These are phyloP conservation scores for Entomobrya proxima DNA, from an alignment of 2,888 invertebrate genomes.

Conservation along the genomic window DNA sequence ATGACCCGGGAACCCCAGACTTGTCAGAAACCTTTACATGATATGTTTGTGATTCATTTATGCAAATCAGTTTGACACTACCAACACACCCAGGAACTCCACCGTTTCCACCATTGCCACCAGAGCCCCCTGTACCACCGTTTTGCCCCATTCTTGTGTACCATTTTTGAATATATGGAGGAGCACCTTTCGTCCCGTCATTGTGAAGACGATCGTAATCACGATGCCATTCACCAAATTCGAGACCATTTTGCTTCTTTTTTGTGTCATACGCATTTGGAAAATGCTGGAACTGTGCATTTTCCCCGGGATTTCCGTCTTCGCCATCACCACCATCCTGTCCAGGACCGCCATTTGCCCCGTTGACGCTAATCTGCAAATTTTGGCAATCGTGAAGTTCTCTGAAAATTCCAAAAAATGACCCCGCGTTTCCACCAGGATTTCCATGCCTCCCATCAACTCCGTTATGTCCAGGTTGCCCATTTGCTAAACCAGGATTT, in stretches of 20 bases:
- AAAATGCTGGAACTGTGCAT: neutral
- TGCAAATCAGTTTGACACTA: too few species aligned
- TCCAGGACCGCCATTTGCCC: neutral
- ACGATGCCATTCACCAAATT: too few species aligned
- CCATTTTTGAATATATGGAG: neutral
- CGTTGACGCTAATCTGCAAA: neutral
- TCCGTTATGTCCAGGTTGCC: too few species aligned
- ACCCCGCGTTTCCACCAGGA: neutral
- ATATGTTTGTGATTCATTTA: too few species aligned
- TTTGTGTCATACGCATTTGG: neutral
- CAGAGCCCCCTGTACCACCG: too few species aligned
- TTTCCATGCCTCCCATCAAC: neutral
- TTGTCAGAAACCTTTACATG: too few species aligned
- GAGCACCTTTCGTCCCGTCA: too few species aligned
- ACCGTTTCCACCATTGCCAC: neutral
- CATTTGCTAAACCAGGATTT: too few species aligned
- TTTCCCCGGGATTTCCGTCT: neutral
- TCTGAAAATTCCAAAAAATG: neutral
- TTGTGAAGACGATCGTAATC: too few species aligned
- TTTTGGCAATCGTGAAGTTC: neutral
- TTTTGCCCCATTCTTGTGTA: neutral
- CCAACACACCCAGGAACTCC: neutral
- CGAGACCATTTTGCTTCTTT: too few species aligned
- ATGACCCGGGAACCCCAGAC: too few species aligned
- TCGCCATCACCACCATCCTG: slow-evolving; percentile 4